phyloP scores from a whole-genome alignment of 2,888 invertebrate species.

The Brachynemurus nebulosus region DNA sequence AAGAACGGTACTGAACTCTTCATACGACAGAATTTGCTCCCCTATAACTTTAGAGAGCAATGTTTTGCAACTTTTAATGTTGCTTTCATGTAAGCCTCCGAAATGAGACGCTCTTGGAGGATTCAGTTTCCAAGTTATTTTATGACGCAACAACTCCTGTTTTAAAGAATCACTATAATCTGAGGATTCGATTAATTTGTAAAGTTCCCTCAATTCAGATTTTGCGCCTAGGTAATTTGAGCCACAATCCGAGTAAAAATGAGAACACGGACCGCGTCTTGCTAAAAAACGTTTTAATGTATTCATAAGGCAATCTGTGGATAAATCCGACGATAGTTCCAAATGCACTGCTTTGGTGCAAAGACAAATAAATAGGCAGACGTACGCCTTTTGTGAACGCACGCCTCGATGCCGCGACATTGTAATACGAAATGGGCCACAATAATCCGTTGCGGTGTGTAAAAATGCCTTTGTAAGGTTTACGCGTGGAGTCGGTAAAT shows the following conservation, averaged over 20 bases:
- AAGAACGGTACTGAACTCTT: not conserved
- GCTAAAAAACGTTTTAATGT: constrained; percentile 19
- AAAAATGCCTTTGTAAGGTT: no score
- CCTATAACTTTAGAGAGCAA: not conserved
- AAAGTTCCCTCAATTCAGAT: constrained; percentile 8
- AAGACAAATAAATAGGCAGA: constrained; percentile 19
- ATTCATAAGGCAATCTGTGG: constrained; percentile 16
- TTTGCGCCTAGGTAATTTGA: constrained; percentile 20
- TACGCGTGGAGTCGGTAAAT: no score
- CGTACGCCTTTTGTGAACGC: constrained; percentile 16
- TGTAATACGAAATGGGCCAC: not conserved
- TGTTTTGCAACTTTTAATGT: not conserved
- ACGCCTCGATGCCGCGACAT: constrained; percentile 8
- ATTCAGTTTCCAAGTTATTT: constrained; percentile 12
- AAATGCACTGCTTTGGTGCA: constrained; percentile 20
- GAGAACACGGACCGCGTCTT: constrained; percentile 16
- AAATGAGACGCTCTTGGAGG: not conserved
- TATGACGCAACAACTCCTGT: constrained; percentile 4
- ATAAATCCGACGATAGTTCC: constrained; percentile 17
- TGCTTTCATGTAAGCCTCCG: not conserved
- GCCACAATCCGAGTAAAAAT: constrained; percentile 21
- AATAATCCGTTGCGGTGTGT: not conserved
- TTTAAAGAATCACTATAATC: constrained; percentile 5
- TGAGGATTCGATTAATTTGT: not conserved
- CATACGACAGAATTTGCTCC: not conserved